Evolutionary conservation across 1,140 invertebrate genomes (phyloP).

Genomic region (Drosophila mayri): DNA sequence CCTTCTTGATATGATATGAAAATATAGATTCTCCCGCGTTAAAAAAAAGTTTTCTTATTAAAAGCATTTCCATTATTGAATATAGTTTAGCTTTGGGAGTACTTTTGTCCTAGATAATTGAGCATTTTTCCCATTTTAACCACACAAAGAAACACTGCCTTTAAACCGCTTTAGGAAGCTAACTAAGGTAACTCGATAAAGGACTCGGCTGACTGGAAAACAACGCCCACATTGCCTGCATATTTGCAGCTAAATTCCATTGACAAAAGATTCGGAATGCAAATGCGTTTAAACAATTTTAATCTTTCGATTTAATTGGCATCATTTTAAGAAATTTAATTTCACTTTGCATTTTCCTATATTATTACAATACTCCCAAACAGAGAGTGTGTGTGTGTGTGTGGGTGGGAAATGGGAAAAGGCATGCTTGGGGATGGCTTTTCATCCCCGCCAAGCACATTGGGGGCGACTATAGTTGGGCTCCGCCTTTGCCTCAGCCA

Average conservation of each 20-base stretch:
- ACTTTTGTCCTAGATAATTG: neutral
- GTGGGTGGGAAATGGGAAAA: neutral
- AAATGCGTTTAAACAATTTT: slow-evolving; percentile 56
- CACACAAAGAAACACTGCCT: neutral
- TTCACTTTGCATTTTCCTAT: slow-evolving; percentile 65
- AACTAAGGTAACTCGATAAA: slow-evolving; percentile 11
- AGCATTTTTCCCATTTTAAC: neutral
- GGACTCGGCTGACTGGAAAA: slow-evolving; percentile 4
- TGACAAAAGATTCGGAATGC: slow-evolving; percentile 6
- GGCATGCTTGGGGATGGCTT: neutral
- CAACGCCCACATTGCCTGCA: neutral
- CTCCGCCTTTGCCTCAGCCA: slow-evolving; percentile 28
- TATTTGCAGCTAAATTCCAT: neutral
- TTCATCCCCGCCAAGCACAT: slow-evolving; percentile 3
- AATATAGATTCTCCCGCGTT: neutral
- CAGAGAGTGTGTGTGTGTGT: neutral
- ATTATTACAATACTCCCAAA: slow-evolving; percentile 61
- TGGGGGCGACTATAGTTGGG: slow-evolving; percentile 2
- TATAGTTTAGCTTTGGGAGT: neutral
- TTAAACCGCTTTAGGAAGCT: neutral
- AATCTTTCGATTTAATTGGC: slow-evolving; percentile 79
- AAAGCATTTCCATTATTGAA: neutral
- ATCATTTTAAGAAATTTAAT: slow-evolving; percentile 78
- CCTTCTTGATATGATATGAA: no score
- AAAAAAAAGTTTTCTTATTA: no score